Evolutionary conservation across 2,888 invertebrate genomes (phyloP), one percentile per base, ranked within the genome.

Genomic region (Drosophila limbata): DNA sequence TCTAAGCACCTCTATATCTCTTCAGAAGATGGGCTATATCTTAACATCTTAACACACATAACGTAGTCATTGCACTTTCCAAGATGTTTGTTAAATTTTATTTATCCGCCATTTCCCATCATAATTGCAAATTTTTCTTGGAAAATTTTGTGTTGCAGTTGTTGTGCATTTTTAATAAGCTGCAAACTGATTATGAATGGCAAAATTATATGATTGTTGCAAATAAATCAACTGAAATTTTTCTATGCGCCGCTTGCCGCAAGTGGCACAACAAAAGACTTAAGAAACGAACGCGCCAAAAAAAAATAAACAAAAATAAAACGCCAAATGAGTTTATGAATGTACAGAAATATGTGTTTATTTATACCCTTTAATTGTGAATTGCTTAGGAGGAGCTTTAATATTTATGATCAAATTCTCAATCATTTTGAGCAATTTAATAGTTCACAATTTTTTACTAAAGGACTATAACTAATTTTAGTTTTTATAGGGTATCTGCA

Each of bases 181-280:
- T 52, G 67, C 40, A 40, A 60, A 25, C 68, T 61, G 33, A 77
- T 74, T 66, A 73, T 69, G 62, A 70, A 82, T 79, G 77, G 61
- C 64, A 63, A 59, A 61, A 75, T 82, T 75, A 75, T 85, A 77
- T 84, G 83, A 70, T 57, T 79, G 61, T 28, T n/a, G 75, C 67
- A 50, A 70, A 84, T 88, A 84, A 84, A 84, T 84, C 80, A 84
- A 31, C 9, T 60, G 61, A 50, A 55, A 47, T 37, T 19, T 44
- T 50, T 28, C 42, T 44, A 33, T 63, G 51, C 35, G 31, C 40
- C 25, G 42, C 37, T 47, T 39, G 35, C 66, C 25, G 45, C 53
- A 60, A 25, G 35, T 78, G 69, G 60, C 66, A 69, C 69, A 76
- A 84, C 88, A 88, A 89, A 88, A 86, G 90, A 89, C 88, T 86